Base-by-base conservation (phyloP, 2,888 invertebrate genomes). In the Drosophila merina region DNA sequence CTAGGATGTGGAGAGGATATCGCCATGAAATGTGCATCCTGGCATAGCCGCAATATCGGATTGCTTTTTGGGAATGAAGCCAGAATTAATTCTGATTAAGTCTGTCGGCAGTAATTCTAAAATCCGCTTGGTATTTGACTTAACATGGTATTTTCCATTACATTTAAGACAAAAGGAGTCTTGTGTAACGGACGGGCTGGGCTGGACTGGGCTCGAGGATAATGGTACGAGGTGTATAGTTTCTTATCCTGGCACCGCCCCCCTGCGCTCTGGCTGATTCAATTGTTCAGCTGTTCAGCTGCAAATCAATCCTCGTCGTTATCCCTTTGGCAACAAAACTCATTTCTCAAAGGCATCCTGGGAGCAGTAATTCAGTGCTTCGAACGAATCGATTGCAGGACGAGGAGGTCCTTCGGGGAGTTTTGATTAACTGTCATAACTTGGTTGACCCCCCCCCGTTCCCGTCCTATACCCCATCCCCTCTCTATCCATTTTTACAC, bases 391-490 rank as follows among this genome's bases (percentile, higher is more conserved):
- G 12, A 10, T 38, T 12, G 38, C 38, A 38, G 20, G 25, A 10
- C 25, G 9, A 10, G 12, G 9, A 10, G 12, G 26, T 6, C 25
- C 14, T 14, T 20, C n/a, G 36, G 30, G 14, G 8, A 50, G 40
- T 14, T 54, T 55, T 72, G 72, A 73, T 72, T 75, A 68, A 64
- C 59, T 73, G 45, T 55, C 72, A 72, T 57, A 71, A 63, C 64
- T 75, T 31, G 7, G 31, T 33, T 7, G 33, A 8, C 9, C 28
- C 0, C 0, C n/a, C n/a, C n/a, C n/a, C n/a, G n/a, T n/a, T n/a
- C n/a, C 0, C 12, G 36, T 5, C 5, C 38, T 9, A 20, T 20
- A 1, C 20, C 20, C 20, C 20, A 1, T 20, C 20, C 20, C 20
- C 20, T 20, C 20, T 20, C 7, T n/a, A 6, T 12, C 38, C 9